phyloP scores from a whole-genome alignment of 2,888 invertebrate genomes.

The Tetramorium bicarinatum region DNA sequence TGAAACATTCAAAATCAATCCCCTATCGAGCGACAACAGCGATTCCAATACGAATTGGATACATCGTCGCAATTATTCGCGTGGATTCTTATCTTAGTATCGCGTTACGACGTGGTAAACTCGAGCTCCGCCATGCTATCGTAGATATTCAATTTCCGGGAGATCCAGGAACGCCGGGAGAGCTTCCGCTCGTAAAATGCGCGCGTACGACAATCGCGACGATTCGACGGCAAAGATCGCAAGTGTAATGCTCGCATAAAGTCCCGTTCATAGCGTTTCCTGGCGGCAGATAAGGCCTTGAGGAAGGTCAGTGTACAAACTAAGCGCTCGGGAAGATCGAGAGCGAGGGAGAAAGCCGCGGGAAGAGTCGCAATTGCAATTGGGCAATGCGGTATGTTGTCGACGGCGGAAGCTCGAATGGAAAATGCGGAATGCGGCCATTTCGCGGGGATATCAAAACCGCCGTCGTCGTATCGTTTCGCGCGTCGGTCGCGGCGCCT shows the following conservation, averaged over 20 bases:
- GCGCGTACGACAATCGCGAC: slow-evolving; percentile 50
- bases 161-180: slow-evolving; percentile 30
- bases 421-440: slow-evolving; percentile 32
- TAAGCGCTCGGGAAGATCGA: slow-evolving; percentile 38
- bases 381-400: slow-evolving; percentile 56
- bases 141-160: slow-evolving; percentile 50
- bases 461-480: slow-evolving; percentile 67
- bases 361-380: slow-evolving; percentile 56
- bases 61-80: slow-evolving; percentile 39
- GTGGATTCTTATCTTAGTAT: slow-evolving; percentile 20
- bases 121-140: slow-evolving; percentile 16
- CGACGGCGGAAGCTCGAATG: slow-evolving; percentile 57
- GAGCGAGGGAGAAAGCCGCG: slow-evolving; percentile 3
- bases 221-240: slow-evolving; percentile 54
- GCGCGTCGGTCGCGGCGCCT: slow-evolving; percentile 44
- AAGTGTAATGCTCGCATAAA: slow-evolving; percentile 57
- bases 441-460: slow-evolving; percentile 64
- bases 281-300: slow-evolving; percentile 77
- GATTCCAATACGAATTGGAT: neutral
- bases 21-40: neutral
- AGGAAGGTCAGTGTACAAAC: slow-evolving; percentile 78
- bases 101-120: slow-evolving; percentile 51
- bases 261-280: slow-evolving; percentile 55
- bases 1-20: neutral
- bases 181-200: slow-evolving; percentile 52